A percentile compares a stretch with the other conserved stretches of the same genome.
These are phyloP conservation scores for Dexiosoma caninum DNA, from an alignment of 2,888 invertebrate species.

Conservation along the genomic window DNA sequence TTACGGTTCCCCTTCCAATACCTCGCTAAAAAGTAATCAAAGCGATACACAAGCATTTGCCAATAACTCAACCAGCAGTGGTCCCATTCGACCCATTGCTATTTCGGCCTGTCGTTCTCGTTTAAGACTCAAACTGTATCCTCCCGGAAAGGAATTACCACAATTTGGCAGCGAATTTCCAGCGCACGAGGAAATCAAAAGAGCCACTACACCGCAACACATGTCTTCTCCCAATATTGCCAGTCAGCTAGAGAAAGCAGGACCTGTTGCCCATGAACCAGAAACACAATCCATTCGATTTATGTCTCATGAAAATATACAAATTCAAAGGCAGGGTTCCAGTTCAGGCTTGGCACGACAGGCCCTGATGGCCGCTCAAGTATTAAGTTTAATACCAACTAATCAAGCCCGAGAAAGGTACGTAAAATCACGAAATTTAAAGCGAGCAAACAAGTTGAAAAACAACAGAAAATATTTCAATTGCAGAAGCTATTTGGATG, in stretches of 20 bases:
- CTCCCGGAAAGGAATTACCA: conserved; percentile 74
- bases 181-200: conserved; percentile 65
- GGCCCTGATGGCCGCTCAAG: conserved; percentile 87
- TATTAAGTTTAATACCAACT: conserved; percentile 88
- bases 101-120: conserved; percentile 77
- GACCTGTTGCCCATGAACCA: conserved; percentile 65
- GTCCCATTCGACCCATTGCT: conserved; percentile 76
- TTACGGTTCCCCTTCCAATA: conserved; percentile 73
- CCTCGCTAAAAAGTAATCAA: conserved; percentile 73
- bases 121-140: conserved; percentile 75
- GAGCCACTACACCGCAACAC: conserved; percentile 74
- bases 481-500: conserved; percentile 86
- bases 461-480: neutral
- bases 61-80: conserved; percentile 32
- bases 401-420: conserved; percentile 88
- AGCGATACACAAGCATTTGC: conserved; percentile 66
- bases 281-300: conserved; percentile 68
- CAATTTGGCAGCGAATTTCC: conserved; percentile 45
- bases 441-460: no score
- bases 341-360: conserved; percentile 80
- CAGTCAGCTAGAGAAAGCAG: conserved; percentile 67
- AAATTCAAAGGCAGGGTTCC: conserved; percentile 70
- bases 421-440: no score
- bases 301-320: conserved; percentile 76
- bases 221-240: conserved; percentile 78